Evolutionary conservation across 2,888 invertebrate genomes (phyloP), one percentile per base, ranked within the genome.

Genomic region (Drosophila phalerata): DNA sequence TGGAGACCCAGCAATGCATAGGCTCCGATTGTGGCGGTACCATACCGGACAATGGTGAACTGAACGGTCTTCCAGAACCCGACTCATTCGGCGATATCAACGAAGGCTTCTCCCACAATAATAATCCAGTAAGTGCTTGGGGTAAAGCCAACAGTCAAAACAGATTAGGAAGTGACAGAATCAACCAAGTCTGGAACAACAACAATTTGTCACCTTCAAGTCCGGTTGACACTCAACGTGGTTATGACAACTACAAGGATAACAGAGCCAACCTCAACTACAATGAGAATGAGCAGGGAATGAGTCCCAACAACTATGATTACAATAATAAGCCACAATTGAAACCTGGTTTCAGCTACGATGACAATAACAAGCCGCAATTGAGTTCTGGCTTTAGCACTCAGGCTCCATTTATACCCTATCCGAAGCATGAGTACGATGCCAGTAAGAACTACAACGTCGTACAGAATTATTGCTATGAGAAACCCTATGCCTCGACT

Each of bases 1-100:
- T 85, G 43, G 83, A 91, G 43, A 75, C 67, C 0, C 56, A 63
- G 0, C 49, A 61, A 8, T 91, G 91, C 49, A 55, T 57, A 4
- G 89, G 87, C 0, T 64, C 72, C 0, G 79, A 85, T 13, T 91
- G 91, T 51, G 91, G 90, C 1, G 91, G 91, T 2, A 77, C 71
- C 11, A 89, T 91, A 61, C 56, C 73, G 3, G 73, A 83, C 8
- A 76, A 71, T 28, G 74, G 75, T 0, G 88, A 85, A 11, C 28
- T 61, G 0, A 73, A 77, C 40, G 77, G 66, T 0, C 4, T 72
- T 1, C 64, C 68, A 1, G 71, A 87, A 1, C 42, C 66, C 1
- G 64, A 77, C 11, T 1, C 60, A 0, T 69, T 70, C 17, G 77
- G 73, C 5, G 75, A 75, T 5, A 32, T 58, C 6, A 77, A 38